Percentiles rank a stretch among this genome's conserved stretches.
Evolutionary conservation across 1,140 invertebrate genomes (phyloP).

Genomic region (Trialeurodes vaporariorum): DNA sequence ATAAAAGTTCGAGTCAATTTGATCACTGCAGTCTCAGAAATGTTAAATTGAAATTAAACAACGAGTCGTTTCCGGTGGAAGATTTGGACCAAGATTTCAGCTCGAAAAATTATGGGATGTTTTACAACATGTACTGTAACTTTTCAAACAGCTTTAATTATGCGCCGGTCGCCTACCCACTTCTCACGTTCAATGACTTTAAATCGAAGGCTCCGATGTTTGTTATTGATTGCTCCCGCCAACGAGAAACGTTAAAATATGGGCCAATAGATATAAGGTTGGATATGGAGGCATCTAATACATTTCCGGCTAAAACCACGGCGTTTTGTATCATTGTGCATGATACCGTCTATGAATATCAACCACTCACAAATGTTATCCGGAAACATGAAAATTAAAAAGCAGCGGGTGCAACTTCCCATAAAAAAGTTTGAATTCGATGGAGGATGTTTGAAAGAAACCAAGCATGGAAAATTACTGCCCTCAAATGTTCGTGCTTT

Average conservation of each 20-base stretch:
- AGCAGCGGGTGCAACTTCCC: not conserved
- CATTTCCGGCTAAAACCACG: slow-evolving; percentile 25
- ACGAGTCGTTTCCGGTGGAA: slow-evolving; percentile 28
- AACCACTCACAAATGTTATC: slow-evolving; percentile 22
- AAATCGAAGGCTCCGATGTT: slow-evolving; percentile 20
- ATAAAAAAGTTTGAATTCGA: not conserved
- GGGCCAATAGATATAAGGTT: slow-evolving; percentile 25
- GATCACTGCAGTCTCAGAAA: slow-evolving; percentile 25
- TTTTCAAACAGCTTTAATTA: slow-evolving; percentile 27
- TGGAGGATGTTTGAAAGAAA: not conserved
- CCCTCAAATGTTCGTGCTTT: no score
- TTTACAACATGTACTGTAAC: slow-evolving; percentile 27
- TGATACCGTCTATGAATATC: slow-evolving; percentile 27
- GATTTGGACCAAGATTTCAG: slow-evolving; percentile 24
- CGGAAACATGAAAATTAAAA: slow-evolving; percentile 1
- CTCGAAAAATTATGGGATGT: slow-evolving; percentile 4
- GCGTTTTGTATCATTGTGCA: slow-evolving; percentile 30
- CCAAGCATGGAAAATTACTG: no score
- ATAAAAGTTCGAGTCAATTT: slow-evolving; percentile 14
- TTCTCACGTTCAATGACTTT: slow-evolving; percentile 19
- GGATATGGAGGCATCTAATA: slow-evolving; percentile 24
- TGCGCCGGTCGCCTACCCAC: slow-evolving; percentile 14
- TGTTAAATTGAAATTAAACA: slow-evolving; percentile 30
- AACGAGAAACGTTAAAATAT: slow-evolving; percentile 27
- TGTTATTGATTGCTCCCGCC: slow-evolving; percentile 29